Conservation (phyloP, 2,888 invertebrate genomes). For the Bruchidius siliquastri region DNA sequence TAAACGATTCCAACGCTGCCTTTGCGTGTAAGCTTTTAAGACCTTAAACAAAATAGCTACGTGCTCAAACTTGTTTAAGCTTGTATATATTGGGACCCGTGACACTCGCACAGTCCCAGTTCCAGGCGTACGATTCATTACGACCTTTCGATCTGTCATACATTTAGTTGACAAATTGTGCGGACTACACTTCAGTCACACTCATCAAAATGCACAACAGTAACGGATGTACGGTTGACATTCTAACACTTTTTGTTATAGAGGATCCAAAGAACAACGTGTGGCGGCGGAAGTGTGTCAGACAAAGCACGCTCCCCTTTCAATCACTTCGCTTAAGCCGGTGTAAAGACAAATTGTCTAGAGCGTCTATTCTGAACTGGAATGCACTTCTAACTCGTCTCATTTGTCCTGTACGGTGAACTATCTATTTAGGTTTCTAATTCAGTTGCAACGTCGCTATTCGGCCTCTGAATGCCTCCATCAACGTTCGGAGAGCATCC, state of each 20-base stretch:
- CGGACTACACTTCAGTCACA: too few species aligned
- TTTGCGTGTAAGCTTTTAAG: too few species aligned
- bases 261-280: background rate
- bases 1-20: too few species aligned
- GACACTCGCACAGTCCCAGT: too few species aligned
- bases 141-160: too few species aligned
- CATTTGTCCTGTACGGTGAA: background rate
- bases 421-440: background rate
- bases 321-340: background rate
- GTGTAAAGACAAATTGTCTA: background rate
- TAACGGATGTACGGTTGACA: background rate
- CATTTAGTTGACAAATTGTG: too few species aligned
- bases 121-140: too few species aligned
- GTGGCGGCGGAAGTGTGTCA: background rate
- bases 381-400: background rate
- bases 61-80: too few species aligned
- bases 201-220: background rate
- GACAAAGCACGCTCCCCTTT: background rate
- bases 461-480: background rate
- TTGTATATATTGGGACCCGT: too few species aligned
- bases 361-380: background rate
- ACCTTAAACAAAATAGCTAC: too few species aligned
- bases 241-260: background rate
- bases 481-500: background rate
- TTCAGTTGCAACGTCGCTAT: background rate